A percentile compares a stretch with the other conserved stretches of the same genome.
phyloP scores from a whole-genome alignment of 1,140 invertebrate species.

The Mya arenaria region DNA sequence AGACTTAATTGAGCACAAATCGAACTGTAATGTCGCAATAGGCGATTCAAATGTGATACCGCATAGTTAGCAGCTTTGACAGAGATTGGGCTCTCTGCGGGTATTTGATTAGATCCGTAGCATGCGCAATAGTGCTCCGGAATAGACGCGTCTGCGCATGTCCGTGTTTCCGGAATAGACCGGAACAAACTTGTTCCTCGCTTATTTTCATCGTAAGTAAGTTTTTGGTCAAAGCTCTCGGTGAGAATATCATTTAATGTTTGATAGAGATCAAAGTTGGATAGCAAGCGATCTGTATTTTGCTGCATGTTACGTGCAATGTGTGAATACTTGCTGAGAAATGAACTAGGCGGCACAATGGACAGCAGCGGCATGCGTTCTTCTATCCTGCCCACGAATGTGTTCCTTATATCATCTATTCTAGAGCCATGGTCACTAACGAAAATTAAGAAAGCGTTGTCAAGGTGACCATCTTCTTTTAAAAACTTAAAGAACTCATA shows the following conservation, averaged over 20 bases:
- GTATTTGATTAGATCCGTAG: conserved; percentile 60
- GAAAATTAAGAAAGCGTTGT: conserved; percentile 87
- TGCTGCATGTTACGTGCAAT: conserved; percentile 86
- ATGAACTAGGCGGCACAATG: conserved; percentile 88
- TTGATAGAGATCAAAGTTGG: conserved; percentile 81
- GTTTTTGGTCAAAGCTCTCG: conserved; percentile 59
- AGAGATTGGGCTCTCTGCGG: neutral
- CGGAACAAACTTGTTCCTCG: conserved; percentile 79
- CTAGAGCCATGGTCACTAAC: conserved; percentile 96
- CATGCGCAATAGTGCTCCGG: conserved; percentile 81
- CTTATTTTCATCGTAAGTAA: neutral
- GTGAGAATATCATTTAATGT: conserved; percentile 78
- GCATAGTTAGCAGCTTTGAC: conserved; percentile 49
- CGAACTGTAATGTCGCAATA: conserved; percentile 45
- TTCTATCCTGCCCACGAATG: conserved; percentile 92
- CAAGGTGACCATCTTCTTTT: conserved; percentile 74
- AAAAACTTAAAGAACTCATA: conserved; percentile 76
- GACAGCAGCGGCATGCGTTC: conserved; percentile 93
- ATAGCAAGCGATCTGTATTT: conserved; percentile 84
- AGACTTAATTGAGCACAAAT: conserved; percentile 56
- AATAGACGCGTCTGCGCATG: conserved; percentile 79
- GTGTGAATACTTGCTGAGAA: conserved; percentile 85
- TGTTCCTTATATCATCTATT: conserved; percentile 90
- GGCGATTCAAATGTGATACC: conserved; percentile 64
- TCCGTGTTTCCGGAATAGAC: conserved; percentile 76